Evolutionary conservation across 2,797 vertebrate genomes (phyloP).

Genomic region (Myotis planiceps): DNA sequence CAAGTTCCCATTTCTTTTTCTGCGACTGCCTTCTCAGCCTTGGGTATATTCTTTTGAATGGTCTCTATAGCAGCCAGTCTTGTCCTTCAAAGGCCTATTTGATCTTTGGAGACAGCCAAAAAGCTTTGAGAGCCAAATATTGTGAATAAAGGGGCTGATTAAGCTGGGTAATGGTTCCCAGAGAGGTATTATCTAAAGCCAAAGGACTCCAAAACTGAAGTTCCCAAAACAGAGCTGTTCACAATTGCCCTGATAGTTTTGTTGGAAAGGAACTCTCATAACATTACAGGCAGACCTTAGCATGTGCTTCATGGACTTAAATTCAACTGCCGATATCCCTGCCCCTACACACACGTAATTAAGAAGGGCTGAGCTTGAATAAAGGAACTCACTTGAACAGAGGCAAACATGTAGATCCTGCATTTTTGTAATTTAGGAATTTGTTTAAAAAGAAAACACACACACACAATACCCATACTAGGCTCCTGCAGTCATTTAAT

Average conservation of each 20-base stretch:
- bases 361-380: not conserved
- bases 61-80: slow-evolving; percentile 39
- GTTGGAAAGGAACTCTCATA: not conserved
- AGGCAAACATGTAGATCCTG: not conserved
- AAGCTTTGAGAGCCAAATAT: slow-evolving; percentile 48
- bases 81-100: slow-evolving; percentile 48
- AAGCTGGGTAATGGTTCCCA: slow-evolving; percentile 19
- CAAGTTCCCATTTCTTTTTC: slow-evolving; percentile 34
- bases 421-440: not conserved
- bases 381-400: not conserved
- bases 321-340: not conserved
- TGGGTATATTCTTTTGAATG: slow-evolving; percentile 42
- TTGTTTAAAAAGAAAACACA: not conserved
- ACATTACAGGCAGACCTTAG: not conserved
- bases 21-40: not conserved
- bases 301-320: not conserved
- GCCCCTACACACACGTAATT: not conserved
- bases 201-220: not conserved
- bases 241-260: not conserved
- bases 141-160: slow-evolving; percentile 33
- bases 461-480: not conserved
- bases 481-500: not conserved
- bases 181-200: not conserved
- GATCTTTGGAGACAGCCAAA: slow-evolving; percentile 59
- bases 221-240: not conserved